These are phyloP conservation scores for Meteorus cinctellus DNA, from an alignment of 2,888 invertebrate species.

Conservation along the genomic window DNA sequence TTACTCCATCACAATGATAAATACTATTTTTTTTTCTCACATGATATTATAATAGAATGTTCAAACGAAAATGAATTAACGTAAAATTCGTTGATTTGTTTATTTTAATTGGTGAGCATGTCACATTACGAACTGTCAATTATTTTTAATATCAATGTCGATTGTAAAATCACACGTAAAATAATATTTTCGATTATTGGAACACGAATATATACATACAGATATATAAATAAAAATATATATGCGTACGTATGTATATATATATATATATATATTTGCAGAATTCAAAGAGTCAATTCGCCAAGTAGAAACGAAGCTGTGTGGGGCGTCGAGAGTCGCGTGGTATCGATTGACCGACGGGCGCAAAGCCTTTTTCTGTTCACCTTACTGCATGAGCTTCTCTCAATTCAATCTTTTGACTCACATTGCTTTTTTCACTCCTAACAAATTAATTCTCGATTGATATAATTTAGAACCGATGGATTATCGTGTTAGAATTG, in stretches of 20 bases:
- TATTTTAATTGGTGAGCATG: background rate
- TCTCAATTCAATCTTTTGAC: background rate
- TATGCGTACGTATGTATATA: background rate
- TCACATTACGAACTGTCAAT: too few species aligned
- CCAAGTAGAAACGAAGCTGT: conserved; percentile 19
- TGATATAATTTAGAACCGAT: too few species aligned
- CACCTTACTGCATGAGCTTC: background rate
- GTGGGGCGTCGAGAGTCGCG: conserved; percentile 58
- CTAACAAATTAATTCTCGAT: background rate
- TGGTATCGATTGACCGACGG: conserved; percentile 65
- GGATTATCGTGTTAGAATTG: too few species aligned
- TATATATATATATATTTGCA: conserved; percentile 9
- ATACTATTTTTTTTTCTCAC: background rate
- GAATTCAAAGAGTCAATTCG: conserved; percentile 53
- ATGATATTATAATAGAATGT: background rate
- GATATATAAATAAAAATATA: background rate
- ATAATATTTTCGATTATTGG: background rate
- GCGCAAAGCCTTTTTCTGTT: conserved; percentile 21
- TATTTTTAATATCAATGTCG: background rate
- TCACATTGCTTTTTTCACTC: background rate
- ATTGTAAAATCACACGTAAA: background rate
- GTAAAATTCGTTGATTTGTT: background rate
- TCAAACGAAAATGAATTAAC: too few species aligned
- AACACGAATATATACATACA: background rate
- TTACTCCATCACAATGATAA: background rate